Evolutionary conservation across 2,888 invertebrate species (phyloP), one percentile per base, ranked within the genome.

Genomic region (Apoderus coryli): DNA sequence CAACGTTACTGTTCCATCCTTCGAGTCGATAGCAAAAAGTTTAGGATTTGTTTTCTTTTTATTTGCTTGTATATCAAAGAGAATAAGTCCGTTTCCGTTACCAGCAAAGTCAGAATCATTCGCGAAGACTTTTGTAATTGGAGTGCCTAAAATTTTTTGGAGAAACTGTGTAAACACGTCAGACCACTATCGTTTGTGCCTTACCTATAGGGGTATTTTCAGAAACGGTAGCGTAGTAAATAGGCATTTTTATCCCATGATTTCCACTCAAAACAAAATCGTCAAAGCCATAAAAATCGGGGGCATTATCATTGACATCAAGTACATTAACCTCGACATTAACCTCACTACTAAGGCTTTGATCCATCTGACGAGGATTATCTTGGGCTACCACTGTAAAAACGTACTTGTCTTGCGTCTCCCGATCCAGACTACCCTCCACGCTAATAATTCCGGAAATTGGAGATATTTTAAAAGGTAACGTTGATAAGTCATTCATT

Each of bases 21-120:
- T 78, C 0, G 82, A 84, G 52, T 89, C 86, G 29, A 89, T 79
- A 11, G 76, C 64, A 49, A 88, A 86, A 24, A 76, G 54, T n/a
- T n/a, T n/a, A 19, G n/a, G n/a, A 46, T 67, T 68, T 1, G 69
- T 58, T 22, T 68, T 64, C 45, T 71, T 65, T 38, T 69, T 73
- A 38, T 65, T 65, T 36, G 76, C 72, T 1, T 74, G 69, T 25
- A 86, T 61, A 43, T 79, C 78, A 42, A 78, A 88, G 1, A 86
- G 57, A 3, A 88, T 72, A 24, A 85, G 57, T 0, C 86, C 86
- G 48, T 88, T 88, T n/a, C 86, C 86, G 48, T 86, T 85, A 2
- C 81, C 80, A 24, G 72, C 59, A 43, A 81, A 82, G 52, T 89
- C 88, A 9, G 79, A 73, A 56, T 89, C 88, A 40, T 85, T 84